Evolutionary conservation across 92 coral and sea anemone species (phyloP).

Genomic region (Anthopleura xanthogrammica): DNA sequence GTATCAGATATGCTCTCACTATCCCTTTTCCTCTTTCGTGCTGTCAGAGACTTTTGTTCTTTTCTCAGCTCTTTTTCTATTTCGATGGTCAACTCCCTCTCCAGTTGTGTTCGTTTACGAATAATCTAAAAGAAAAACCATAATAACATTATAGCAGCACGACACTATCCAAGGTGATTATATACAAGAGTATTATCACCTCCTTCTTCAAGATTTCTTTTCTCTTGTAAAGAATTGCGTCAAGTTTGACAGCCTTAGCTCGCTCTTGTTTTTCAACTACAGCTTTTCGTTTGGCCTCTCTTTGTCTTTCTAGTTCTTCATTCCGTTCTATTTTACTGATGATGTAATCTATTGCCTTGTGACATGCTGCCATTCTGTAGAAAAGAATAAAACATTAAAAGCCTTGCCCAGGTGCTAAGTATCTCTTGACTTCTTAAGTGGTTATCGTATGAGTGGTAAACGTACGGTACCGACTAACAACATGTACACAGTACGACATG

Average conservation of each 20-base stretch:
- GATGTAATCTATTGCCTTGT: slow-evolving; percentile 76
- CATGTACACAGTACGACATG: no score
- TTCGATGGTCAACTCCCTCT: slow-evolving; percentile 77
- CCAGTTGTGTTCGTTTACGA: slow-evolving; percentile 83
- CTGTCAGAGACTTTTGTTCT: background rate
- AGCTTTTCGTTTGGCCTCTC: slow-evolving; percentile 71
- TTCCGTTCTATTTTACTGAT: slow-evolving; percentile 86
- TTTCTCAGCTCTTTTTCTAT: slow-evolving; percentile 56
- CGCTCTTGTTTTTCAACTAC: slow-evolving; percentile 75
- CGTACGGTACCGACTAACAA: no score
- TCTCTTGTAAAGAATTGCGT: slow-evolving; percentile 77
- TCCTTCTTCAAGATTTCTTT: slow-evolving; percentile 87
- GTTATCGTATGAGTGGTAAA: no score
- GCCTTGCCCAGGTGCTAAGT: no score
- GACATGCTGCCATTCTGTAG: slow-evolving; percentile 73
- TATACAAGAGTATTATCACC: background rate
- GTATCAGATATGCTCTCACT: slow-evolving; percentile 2
- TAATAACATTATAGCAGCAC: background rate
- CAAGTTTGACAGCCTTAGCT: slow-evolving; percentile 72
- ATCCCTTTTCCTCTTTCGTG: slow-evolving; percentile 55
- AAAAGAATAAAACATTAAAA: background rate
- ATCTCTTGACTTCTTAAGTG: no score
- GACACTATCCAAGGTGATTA: no score
- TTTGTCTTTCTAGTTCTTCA: slow-evolving; percentile 74
- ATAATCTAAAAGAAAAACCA: slow-evolving; percentile 37